These are phyloP conservation scores for Apodemia zela DNA, from an alignment of 2,888 invertebrate genomes.

Conservation along the genomic window DNA sequence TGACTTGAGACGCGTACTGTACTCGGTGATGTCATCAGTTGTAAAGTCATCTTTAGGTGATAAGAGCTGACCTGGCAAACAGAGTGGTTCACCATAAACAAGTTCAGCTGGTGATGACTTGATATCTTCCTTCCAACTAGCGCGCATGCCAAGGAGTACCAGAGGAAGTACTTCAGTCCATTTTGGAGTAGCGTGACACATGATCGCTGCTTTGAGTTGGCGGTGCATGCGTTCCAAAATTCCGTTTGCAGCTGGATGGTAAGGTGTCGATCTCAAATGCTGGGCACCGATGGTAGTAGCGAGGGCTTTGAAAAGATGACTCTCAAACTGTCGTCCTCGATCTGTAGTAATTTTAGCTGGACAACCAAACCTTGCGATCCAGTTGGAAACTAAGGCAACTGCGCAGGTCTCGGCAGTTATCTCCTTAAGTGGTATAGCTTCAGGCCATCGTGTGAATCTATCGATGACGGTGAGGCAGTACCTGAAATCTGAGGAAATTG, in stretches of 20 bases:
- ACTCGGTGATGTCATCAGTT: constrained; percentile 17
- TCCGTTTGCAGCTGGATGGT: too few relatives aligned
- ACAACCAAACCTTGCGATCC: constrained; percentile 37
- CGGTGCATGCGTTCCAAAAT: too few relatives aligned
- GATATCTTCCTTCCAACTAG: too few relatives aligned
- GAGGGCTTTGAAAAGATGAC: constrained; percentile 29
- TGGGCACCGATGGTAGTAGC: constrained; percentile 29
- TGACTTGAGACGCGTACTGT: constrained; percentile 10
- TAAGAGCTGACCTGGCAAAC: too few relatives aligned
- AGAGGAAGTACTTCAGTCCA: too few relatives aligned
- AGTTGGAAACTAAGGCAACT: constrained; percentile 36
- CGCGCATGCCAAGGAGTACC: too few relatives aligned
- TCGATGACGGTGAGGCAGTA: constrained; percentile 46
- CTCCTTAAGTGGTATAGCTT: constrained; percentile 41
- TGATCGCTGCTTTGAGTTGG: too few relatives aligned
- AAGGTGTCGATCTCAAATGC: constrained; percentile 31
- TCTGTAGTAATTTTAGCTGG: constrained; percentile 42
- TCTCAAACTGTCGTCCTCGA: constrained; percentile 45
- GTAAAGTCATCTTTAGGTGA: constrained; percentile 11
- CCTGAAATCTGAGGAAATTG: constrained; percentile 32
- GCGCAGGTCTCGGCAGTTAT: constrained; percentile 49
- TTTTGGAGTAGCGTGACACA: too few relatives aligned
- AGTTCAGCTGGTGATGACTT: too few relatives aligned
- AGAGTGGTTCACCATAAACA: too few relatives aligned
- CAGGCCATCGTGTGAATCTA: constrained; percentile 45